phyloP scores from a whole-genome alignment of 1,140 invertebrate genomes.

The Pseudachorutes palmiensis region DNA sequence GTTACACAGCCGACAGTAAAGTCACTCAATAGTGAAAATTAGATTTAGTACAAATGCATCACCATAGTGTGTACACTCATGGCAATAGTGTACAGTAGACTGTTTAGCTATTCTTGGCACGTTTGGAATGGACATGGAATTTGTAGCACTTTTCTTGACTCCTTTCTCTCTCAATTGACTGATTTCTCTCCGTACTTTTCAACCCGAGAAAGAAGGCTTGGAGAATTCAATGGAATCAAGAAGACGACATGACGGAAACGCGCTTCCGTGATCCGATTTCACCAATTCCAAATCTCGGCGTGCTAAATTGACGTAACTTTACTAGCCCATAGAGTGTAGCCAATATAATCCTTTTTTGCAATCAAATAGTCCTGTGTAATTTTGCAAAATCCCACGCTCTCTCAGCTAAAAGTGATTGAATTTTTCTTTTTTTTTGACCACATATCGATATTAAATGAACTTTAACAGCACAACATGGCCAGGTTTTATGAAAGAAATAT shows the following conservation, averaged over 20 bases:
- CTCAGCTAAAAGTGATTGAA: too few species aligned
- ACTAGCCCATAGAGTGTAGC: neutral
- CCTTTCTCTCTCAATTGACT: conserved; percentile 31
- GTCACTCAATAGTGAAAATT: conserved; percentile 6
- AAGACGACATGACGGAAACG: neutral
- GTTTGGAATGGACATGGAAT: conserved; percentile 35
- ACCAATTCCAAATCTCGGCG: neutral
- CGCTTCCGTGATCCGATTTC: neutral
- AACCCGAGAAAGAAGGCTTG: neutral
- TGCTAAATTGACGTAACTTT: too few species aligned
- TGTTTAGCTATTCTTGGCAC: conserved; percentile 33
- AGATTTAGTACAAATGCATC: neutral
- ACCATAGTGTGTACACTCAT: neutral
- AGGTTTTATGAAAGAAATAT: too few species aligned
- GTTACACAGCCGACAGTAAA: neutral
- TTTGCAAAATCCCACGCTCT: too few species aligned
- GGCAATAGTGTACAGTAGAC: neutral
- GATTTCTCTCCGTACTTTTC: conserved; percentile 19
- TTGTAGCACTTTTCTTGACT: conserved; percentile 29
- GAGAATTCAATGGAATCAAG: neutral
- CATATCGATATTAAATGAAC: too few species aligned
- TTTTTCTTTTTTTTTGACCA: too few species aligned
- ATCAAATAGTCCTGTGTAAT: too few species aligned
- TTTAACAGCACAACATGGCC: too few species aligned
- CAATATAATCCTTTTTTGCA: neutral